phyloP scores from a whole-genome alignment of 2,113 vertebrate genomes.

The Dendrocopos noguchii region DNA sequence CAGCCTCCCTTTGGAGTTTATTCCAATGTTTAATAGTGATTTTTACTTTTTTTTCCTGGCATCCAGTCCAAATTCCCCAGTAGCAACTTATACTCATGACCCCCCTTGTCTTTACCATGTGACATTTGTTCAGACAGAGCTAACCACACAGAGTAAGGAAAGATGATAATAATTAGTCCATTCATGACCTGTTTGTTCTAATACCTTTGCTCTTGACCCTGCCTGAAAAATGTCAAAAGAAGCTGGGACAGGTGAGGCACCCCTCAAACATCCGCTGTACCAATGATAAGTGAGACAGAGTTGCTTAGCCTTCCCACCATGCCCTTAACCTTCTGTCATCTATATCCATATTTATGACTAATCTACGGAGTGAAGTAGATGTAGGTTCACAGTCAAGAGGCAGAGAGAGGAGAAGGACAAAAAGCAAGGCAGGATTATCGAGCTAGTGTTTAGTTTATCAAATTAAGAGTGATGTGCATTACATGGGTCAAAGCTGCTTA shows the following conservation, averaged over 20 bases:
- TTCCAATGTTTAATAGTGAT: too few relatives aligned
- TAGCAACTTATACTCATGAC: too few relatives aligned
- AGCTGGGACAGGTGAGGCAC: conserved; percentile 9
- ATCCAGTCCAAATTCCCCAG: too few relatives aligned
- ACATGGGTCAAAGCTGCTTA: conserved; percentile 49
- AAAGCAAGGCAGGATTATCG: conserved; percentile 43
- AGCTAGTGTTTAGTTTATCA: conserved; percentile 49
- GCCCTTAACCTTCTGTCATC: conserved; percentile 50
- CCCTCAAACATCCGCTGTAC: not conserved
- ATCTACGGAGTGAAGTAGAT: conserved; percentile 30
- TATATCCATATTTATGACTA: conserved; percentile 65
- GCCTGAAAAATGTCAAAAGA: not conserved
- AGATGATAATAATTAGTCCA: conserved; percentile 10
- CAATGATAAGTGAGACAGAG: conserved; percentile 16
- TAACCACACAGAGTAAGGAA: not conserved
- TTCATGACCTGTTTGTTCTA: not conserved
- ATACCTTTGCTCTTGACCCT: conserved; percentile 31
- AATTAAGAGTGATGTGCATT: conserved; percentile 59
- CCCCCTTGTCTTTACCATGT: too few relatives aligned
- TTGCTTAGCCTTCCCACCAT: conserved; percentile 1
- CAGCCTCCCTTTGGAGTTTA: too few relatives aligned
- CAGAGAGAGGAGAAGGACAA: conserved; percentile 18
- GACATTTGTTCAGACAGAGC: not conserved
- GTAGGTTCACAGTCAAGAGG: conserved; percentile 2
- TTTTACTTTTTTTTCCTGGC: too few relatives aligned